These are phyloP conservation scores for Bubo bubo DNA, from an alignment of 2,113 vertebrate species.

Conservation along the genomic window DNA sequence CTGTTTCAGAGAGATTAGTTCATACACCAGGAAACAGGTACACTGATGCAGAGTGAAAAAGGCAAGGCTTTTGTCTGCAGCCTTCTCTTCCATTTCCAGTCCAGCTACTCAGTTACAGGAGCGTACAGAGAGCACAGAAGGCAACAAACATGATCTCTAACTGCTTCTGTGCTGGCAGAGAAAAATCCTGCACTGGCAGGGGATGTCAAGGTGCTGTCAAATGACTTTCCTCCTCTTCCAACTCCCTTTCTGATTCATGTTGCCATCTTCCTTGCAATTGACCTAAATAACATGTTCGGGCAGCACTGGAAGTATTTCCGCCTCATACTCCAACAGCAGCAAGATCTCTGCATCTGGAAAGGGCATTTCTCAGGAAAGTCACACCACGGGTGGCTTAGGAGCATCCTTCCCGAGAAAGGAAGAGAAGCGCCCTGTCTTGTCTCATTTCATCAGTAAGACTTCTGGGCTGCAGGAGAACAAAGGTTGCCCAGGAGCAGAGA, in stretches of 20 bases:
- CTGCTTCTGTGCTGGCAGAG: not conserved
- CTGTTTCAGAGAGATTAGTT: not conserved
- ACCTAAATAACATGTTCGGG: conserved; percentile 55
- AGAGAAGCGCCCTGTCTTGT: not conserved
- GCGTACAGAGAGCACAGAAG: not conserved
- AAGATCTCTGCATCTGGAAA: not conserved
- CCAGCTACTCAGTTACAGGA: not conserved
- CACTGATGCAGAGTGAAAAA: not conserved
- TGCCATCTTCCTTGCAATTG: not conserved
- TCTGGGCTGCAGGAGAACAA: conserved; percentile 36
- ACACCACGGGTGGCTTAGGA: not conserved
- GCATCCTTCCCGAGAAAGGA: not conserved
- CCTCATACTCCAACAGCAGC: not conserved
- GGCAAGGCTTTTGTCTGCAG: not conserved
- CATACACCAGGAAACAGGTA: not conserved
- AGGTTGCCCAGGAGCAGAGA: conserved; percentile 27
- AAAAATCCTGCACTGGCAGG: not conserved
- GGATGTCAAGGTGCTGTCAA: not conserved
- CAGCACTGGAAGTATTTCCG: conserved; percentile 18
- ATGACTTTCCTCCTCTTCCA: conserved; percentile 5
- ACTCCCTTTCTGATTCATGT: not conserved
- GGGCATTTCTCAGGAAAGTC: not conserved
- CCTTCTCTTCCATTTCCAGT: not conserved
- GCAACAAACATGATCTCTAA: not conserved
- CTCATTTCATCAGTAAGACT: not conserved